Conservation (phyloP, 2,113 vertebrate genomes). For the Seriola aureovittata region DNA sequence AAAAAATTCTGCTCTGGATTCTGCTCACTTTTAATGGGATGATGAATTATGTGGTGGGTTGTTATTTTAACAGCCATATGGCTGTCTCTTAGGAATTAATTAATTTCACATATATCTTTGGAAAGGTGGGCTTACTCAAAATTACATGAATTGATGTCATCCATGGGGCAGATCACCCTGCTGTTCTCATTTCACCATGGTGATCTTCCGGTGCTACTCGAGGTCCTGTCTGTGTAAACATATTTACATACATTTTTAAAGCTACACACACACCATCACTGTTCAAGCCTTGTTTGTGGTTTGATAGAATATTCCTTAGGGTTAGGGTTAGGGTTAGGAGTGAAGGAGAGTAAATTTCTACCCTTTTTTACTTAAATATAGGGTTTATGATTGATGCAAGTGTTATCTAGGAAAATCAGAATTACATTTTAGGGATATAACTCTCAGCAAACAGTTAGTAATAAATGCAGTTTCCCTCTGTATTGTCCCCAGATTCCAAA, state of each 20-base stretch:
- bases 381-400: constrained; percentile 19
- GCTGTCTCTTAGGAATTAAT: constrained; percentile 58
- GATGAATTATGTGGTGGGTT: constrained; percentile 45
- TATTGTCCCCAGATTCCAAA: neutral
- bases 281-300: constrained; percentile 21
- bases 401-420: constrained; percentile 17
- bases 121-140: constrained; percentile 40
- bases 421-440: neutral
- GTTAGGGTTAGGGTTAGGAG: too few relatives aligned
- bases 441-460: constrained; percentile 1
- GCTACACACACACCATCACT: constrained; percentile 26
- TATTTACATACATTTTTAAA: constrained; percentile 43
- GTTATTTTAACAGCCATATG: constrained; percentile 63
- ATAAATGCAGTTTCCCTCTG: neutral
- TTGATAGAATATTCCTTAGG: neutral
- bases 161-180: neutral
- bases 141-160: constrained; percentile 18
- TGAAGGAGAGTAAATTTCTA: neutral
- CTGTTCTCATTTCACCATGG: constrained; percentile 32
- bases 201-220: constrained; percentile 12
- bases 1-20: constrained; percentile 24
- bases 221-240: constrained; percentile 5
- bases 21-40: constrained; percentile 55
- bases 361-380: constrained; percentile 3
- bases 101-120: constrained; percentile 51